Evolutionary conservation across 2,888 invertebrate genomes (phyloP).

Genomic region (Drosophila emarginata): DNA sequence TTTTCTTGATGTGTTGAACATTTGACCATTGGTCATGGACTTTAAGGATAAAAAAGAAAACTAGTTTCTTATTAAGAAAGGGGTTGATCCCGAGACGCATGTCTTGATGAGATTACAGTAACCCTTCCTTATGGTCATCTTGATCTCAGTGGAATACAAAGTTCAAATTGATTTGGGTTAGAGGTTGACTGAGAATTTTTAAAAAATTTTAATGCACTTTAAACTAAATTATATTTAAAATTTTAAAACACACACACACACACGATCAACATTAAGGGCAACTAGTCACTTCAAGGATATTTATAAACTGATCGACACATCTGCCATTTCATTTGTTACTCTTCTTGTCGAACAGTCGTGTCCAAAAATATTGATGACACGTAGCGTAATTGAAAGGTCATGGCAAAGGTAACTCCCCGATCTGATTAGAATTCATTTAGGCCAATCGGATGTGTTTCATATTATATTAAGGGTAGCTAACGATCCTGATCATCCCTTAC

Average conservation of each 20-base stretch:
- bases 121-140: slow-evolving; percentile 54
- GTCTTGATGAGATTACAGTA: slow-evolving; percentile 15
- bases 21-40: slow-evolving; percentile 61
- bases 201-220: neutral
- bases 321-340: neutral
- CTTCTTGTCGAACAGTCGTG: slow-evolving; percentile 42
- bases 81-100: slow-evolving; percentile 48
- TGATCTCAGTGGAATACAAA: slow-evolving; percentile 43
- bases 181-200: too few species aligned
- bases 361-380: slow-evolving; percentile 46
- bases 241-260: neutral
- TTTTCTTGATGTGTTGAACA: slow-evolving; percentile 25
- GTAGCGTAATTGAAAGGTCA: slow-evolving; percentile 53
- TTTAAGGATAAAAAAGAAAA: slow-evolving; percentile 34
- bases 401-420: slow-evolving; percentile 51
- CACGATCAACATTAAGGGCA: neutral
- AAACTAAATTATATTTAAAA: neutral
- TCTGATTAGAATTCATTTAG: slow-evolving; percentile 56
- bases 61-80: slow-evolving; percentile 36
- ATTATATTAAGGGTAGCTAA: slow-evolving; percentile 41
- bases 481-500: slow-evolving; percentile 59
- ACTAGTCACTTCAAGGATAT: slow-evolving; percentile 31
- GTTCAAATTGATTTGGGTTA: slow-evolving; percentile 60
- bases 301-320: slow-evolving; percentile 45
- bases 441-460: slow-evolving; percentile 43